Base-by-base conservation (phyloP, 2,888 invertebrate genomes). In the Drosophila imparisetae region DNA sequence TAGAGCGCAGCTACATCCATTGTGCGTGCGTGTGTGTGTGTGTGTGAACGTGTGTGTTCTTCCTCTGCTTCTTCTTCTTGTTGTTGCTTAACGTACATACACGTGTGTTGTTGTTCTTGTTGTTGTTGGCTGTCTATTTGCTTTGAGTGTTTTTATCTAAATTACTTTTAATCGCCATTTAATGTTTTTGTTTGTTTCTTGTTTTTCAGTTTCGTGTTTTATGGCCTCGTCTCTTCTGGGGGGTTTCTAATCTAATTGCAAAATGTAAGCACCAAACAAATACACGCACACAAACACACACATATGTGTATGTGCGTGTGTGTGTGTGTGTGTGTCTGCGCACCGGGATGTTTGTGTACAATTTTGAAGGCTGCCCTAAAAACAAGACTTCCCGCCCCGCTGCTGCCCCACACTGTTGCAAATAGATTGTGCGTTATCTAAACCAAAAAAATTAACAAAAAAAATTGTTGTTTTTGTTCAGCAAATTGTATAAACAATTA, bases 151-250 rank as follows among this genome's bases (percentile, higher is more conserved):
- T 90, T 90, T 90, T 86, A 86, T 86, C 86, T 90, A 89, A 86
- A 86, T 86, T 86, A 89, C 89, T 87, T 86, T 86, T 90, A 90
- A 86, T 90, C 90, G 79, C 85, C 87, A 90, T 89, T 86, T 90
- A 90, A 90, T 86, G 87, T 89, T 86, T 89, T 90, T 90, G 89
- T 86, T 90, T 45, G 45, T 86, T 89, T 81, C 78, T 89, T 89
- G 74, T 69, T 88, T 69, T 65, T 66, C 80, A 67, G 77, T 84
- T 73, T 77, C 78, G 59, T 77, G 75, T 77, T 88, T 89, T 86
- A 89, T 86, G 84, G 76, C 75, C 71, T 69, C 75, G 74, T 80
- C 80, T 89, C 73, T 87, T 78, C 68, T 48, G 52, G 53, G 49
- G 11, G 53, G 36, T 69, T 79, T 89, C 90, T 90, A 87, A 90